Base-by-base conservation (phyloP, 2,888 invertebrate genomes). In the Halictus ligatus region DNA sequence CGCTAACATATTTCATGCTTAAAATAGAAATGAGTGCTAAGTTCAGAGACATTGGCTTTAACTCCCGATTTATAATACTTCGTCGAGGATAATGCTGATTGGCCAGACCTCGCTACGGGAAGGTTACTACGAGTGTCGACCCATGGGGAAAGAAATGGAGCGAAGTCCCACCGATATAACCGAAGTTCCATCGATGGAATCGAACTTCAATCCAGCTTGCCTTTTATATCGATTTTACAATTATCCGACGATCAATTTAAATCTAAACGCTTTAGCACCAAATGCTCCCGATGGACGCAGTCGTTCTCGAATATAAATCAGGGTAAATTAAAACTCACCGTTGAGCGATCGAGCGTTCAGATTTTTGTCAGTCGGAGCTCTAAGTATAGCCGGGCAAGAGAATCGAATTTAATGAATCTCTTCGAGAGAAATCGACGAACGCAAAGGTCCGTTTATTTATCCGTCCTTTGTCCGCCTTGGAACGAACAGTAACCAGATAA, bases 221-320 rank as follows among this genome's bases (percentile, higher is more conserved):
- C 25, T 29, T 64, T 64, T 15, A 64, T 6, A 64, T 64, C 64
- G 64, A 64, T 29, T 64, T 29, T 25, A 64, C 15, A 64, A 64
- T 64, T 58, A 58, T 58, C n/a, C 58, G 58, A 58, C 58, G 12
- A 58, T 58, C 58, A 58, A 12, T 58, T 58, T 58, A 58, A 58
- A 58, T 58, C n/a, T n/a, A 58, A 58, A 58, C 58, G 58, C 58
- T 10, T n/a, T 58, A 58, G 58, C 58, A 4, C 58, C 58, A 58
- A 58, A 58, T 58, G 58, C 58, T 58, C 58, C 58, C n/a, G 58
- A 58, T n/a, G 58, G 58, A 58, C 4, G 58, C 58, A 8, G 10
- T 58, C 58, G 58, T n/a, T 58, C n/a, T 58, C n/a, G 58, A 58
- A 58, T n/a, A 58, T 58, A 58, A 58, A n/a, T 58, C 58, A n/a